These are phyloP conservation scores for Nasua narica DNA, from an alignment of 2,797 vertebrate species.

Conservation along the genomic window DNA sequence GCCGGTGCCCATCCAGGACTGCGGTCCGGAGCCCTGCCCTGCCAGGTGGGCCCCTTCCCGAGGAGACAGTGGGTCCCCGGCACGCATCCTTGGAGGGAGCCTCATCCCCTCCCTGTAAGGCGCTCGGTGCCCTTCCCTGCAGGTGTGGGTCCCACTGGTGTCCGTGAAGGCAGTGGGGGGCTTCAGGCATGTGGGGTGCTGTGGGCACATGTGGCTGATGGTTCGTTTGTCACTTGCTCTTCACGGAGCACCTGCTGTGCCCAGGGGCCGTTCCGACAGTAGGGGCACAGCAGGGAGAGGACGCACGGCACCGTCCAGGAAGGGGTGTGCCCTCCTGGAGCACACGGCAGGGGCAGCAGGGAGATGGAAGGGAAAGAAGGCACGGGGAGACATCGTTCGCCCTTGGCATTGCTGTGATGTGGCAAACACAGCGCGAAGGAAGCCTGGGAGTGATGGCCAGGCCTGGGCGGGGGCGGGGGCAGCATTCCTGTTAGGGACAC, in stretches of 20 bases:
- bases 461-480: background rate
- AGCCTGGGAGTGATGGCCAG: background rate
- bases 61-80: background rate
- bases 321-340: no score
- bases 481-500: background rate
- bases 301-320: background rate
- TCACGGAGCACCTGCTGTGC: rapidly evolving
- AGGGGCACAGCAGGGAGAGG: background rate
- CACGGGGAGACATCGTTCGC: background rate
- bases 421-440: background rate
- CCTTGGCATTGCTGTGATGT: rapidly evolving
- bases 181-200: rapidly evolving
- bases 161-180: background rate
- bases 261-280: background rate
- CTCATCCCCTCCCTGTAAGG: background rate
- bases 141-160: background rate
- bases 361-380: rapidly evolving
- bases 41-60: constrained; percentile 5
- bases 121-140: background rate
- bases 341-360: background rate
- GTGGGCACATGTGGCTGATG: rapidly evolving
- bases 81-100: background rate
- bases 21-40: constrained; percentile 17
- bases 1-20: constrained; percentile 21
- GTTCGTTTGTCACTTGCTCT: rapidly evolving